A percentile compares a stretch with the other conserved stretches of the same genome.
Conservation (phyloP, 2,797 vertebrate species). For the Sebastes miniatus region DNA sequence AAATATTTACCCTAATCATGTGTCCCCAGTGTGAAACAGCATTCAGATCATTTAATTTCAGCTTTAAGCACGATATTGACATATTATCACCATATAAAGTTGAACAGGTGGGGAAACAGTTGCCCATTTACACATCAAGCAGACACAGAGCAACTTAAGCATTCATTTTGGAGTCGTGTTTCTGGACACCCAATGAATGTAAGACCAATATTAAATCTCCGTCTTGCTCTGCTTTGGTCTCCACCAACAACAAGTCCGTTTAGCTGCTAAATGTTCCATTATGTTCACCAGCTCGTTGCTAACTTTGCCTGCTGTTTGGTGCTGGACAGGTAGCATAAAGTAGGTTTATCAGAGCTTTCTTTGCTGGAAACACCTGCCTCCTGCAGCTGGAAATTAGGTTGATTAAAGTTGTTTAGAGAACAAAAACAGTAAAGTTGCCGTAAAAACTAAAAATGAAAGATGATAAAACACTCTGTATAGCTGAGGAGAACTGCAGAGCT, state of each 20-base stretch:
- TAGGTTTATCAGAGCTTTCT: fast-evolving
- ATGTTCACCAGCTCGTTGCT: background rate
- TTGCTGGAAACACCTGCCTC: background rate
- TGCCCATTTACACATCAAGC: background rate
- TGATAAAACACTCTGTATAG: background rate
- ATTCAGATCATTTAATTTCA: background rate
- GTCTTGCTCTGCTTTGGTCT: background rate
- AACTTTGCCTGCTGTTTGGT: background rate
- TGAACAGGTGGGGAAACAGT: background rate
- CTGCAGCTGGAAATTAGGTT: background rate
- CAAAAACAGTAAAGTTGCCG: background rate
- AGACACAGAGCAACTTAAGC: background rate
- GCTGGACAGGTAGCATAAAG: background rate
- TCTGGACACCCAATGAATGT: background rate
- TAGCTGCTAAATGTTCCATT: background rate
- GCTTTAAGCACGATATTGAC: background rate
- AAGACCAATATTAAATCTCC: background rate
- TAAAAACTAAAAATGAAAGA: background rate
- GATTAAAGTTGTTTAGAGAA: background rate
- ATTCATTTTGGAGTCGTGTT: background rate
- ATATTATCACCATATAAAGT: background rate
- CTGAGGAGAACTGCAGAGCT: too few relatives aligned
- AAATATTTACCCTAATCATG: background rate
- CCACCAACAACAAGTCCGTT: background rate
- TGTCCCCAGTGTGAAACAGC: background rate